A percentile compares a stretch with the other conserved stretches of the same genome.
Evolutionary conservation across 2,888 invertebrate genomes (phyloP).

Genomic region (Pammene aurita): DNA sequence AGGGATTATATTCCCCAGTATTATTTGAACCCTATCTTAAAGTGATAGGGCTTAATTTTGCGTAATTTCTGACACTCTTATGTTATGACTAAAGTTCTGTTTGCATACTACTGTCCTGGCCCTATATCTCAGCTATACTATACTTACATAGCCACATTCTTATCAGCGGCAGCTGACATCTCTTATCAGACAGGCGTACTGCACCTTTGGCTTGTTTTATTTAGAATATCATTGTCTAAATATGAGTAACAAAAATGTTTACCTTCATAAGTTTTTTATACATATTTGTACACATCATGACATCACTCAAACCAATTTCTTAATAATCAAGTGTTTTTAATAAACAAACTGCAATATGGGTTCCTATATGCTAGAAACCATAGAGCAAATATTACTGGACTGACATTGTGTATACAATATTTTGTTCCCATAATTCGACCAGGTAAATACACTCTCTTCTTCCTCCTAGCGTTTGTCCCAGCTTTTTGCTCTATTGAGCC

Average conservation of each 20-base stretch:
- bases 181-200: slow-evolving; percentile 34
- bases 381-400: too few relatives aligned
- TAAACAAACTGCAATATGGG: too few relatives aligned
- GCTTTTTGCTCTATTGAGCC: too few relatives aligned
- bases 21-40: too few relatives aligned
- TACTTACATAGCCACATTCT: slow-evolving; percentile 16
- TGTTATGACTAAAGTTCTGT: background rate
- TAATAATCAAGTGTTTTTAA: background rate
- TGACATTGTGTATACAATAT: too few relatives aligned
- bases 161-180: slow-evolving; percentile 37
- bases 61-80: background rate
- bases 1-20: too few relatives aligned
- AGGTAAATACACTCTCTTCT: too few relatives aligned
- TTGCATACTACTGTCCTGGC: background rate
- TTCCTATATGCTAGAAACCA: too few relatives aligned
- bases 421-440: too few relatives aligned
- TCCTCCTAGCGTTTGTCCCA: too few relatives aligned
- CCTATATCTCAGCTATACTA: slow-evolving; percentile 8
- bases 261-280: background rate
- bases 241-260: slow-evolving; percentile 14
- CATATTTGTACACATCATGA: background rate
- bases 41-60: too few relatives aligned
- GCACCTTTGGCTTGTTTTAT: slow-evolving; percentile 15
- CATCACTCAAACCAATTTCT: background rate
- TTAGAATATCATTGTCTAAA: slow-evolving; percentile 12